Evolutionary conservation across 2,797 vertebrate species (phyloP).

Genomic region (Bradypodion pumilum): DNA sequence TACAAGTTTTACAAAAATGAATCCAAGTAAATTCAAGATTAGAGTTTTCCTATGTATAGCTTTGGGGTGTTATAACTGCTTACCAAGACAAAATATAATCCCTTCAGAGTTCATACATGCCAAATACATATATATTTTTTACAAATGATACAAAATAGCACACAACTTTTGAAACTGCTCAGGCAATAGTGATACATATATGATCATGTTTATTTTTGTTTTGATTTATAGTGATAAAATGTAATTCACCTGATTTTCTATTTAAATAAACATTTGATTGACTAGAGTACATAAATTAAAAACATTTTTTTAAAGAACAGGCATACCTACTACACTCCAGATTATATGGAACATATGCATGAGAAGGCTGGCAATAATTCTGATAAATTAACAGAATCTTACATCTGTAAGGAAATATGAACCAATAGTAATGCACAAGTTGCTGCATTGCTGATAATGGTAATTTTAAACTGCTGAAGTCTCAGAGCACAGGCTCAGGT

Average conservation of each 20-base stretch:
- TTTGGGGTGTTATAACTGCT: no score
- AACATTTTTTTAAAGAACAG: background rate
- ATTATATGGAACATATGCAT: conserved; percentile 13
- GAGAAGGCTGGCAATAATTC: background rate
- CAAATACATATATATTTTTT: background rate
- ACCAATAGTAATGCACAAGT: conserved; percentile 9
- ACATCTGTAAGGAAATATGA: background rate
- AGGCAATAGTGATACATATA: background rate
- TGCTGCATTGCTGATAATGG: background rate
- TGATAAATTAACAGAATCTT: conserved; percentile 18
- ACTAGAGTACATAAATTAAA: background rate
- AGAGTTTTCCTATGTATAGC: background rate
- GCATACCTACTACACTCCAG: background rate
- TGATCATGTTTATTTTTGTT: background rate
- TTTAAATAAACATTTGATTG: conserved; percentile 11
- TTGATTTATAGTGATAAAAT: background rate
- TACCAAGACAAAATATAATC: background rate
- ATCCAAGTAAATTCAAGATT: background rate
- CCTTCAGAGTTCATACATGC: background rate
- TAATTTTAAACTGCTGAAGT: conserved; percentile 5
- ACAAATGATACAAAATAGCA: background rate
- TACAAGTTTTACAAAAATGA: background rate
- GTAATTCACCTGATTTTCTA: background rate
- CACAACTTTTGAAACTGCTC: background rate
- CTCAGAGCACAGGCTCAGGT: background rate